Conservation (phyloP, 2,113 vertebrate species). For the Bubo scandiacus region DNA sequence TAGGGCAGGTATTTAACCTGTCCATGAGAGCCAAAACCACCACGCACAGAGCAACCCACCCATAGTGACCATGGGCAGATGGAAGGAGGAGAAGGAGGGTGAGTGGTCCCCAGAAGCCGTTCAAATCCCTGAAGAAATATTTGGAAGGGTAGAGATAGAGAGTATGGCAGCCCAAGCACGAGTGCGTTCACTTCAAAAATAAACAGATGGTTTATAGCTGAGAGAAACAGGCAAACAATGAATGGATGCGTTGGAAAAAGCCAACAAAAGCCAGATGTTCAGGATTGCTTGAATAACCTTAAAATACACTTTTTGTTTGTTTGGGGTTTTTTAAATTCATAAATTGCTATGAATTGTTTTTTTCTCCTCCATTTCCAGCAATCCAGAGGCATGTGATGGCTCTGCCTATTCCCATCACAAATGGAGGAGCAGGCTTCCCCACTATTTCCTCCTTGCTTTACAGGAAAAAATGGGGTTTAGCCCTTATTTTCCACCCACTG, state of each 20-base stretch:
- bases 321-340: neutral
- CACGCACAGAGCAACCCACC: accelerated
- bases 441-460: accelerated
- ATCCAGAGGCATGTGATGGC: neutral
- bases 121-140: neutral
- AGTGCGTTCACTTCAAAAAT: accelerated
- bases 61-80: accelerated
- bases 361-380: neutral
- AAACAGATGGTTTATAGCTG: neutral
- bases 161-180: accelerated
- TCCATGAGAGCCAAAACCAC: neutral
- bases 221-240: neutral
- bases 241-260: neutral
- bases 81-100: neutral
- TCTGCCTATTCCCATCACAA: neutral
- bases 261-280: neutral
- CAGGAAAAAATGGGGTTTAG: neutral
- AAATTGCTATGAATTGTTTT: neutral
- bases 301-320: neutral
- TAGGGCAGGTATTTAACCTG: neutral
- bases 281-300: neutral
- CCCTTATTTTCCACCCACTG: neutral
- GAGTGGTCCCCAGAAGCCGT: accelerated
- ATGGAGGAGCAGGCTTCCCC: accelerated
- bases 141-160: neutral